These are phyloP conservation scores for Seriola rivoliana DNA, from an alignment of 2,113 vertebrate species.

Conservation along the genomic window DNA sequence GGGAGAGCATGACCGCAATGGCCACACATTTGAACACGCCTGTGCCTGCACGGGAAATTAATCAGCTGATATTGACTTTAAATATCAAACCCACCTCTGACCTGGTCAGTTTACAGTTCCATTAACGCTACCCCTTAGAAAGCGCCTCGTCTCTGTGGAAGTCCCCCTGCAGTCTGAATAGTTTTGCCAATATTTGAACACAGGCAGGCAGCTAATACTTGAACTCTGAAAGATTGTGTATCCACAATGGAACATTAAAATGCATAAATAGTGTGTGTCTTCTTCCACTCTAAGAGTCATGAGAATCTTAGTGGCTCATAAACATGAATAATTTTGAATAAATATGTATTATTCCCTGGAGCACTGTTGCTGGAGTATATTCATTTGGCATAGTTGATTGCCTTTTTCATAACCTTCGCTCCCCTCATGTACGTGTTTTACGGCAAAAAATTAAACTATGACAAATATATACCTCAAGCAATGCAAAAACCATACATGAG, in stretches of 20 bases:
- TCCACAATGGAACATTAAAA: constrained; percentile 68
- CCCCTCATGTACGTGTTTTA: constrained; percentile 52
- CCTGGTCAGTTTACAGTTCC: constrained; percentile 2
- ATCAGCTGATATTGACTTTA: constrained; percentile 8
- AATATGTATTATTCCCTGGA: constrained; percentile 76
- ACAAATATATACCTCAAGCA: constrained; percentile 51
- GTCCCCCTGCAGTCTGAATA: constrained; percentile 37
- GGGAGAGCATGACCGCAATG: background rate
- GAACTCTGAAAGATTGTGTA: constrained; percentile 54
- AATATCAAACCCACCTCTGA: constrained; percentile 3
- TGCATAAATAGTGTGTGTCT: constrained; percentile 64
- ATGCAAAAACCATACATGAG: constrained; percentile 4
- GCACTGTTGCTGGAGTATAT: constrained; percentile 57
- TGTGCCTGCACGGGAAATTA: background rate
- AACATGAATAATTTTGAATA: constrained; percentile 77
- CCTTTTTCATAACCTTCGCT: constrained; percentile 70
- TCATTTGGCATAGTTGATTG: constrained; percentile 73
- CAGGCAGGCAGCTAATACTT: constrained; percentile 47
- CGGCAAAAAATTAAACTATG: constrained; percentile 68
- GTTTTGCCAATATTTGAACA: constrained; percentile 64
- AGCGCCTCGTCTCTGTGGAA: constrained; percentile 37
- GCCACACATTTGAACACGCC: background rate
- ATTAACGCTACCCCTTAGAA: constrained; percentile 44
- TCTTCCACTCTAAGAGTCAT: constrained; percentile 58
- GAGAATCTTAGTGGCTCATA: constrained; percentile 68